Base-by-base conservation (phyloP, 2,797 vertebrate species). In the Rhynchonycteris naso region DNA sequence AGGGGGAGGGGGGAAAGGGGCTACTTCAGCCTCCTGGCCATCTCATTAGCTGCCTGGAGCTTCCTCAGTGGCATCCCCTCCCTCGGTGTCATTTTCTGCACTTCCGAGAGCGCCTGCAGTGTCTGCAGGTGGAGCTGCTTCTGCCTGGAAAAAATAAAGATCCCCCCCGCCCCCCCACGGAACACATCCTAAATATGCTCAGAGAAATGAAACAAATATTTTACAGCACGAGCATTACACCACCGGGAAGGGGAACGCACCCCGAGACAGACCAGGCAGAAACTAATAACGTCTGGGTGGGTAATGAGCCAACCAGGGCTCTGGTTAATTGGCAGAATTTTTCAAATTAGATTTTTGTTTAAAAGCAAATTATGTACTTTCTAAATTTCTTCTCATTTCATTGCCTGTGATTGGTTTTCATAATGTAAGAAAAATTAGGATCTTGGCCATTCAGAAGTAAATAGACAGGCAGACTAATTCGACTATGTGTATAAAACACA, bases 1-100 rank as follows among this genome's bases (percentile, higher is more conserved):
- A n/a, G n/a, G n/a, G n/a, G n/a, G n/a, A n/a, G n/a, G 6, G 12
- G 33, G 54, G 43, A 86, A 33, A 7, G 28, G 21, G 24, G 35
- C 98, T 97, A 99, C 99, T 99, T 98, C 71, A 99, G 97, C 71
- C 98, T 99, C 83, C 76, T 91, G 71, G 98, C 98, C 91, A 97
- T 98, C 90, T 98, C 98, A 21, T 99, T 98, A 1, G 98, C 98
- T 24, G 97, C 98, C 93, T 98, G 98, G 75, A 98, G 98, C 97
- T 99, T 99, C 95, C 99, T 97, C 56, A 99, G 97, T 89, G 98
- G 95, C 99, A 99, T 99, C 79, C 98, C 97, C 68, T 99, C 99
- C 92, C 98, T 97, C 0, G 98, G 99, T 0, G 98, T 99, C 99
- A 99, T 99, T 97, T 98, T 98, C 97, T 99, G 99, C 3, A 99